These are phyloP conservation scores for Drosophila gaucha DNA, from an alignment of 2,888 invertebrate genomes.

Conservation along the genomic window DNA sequence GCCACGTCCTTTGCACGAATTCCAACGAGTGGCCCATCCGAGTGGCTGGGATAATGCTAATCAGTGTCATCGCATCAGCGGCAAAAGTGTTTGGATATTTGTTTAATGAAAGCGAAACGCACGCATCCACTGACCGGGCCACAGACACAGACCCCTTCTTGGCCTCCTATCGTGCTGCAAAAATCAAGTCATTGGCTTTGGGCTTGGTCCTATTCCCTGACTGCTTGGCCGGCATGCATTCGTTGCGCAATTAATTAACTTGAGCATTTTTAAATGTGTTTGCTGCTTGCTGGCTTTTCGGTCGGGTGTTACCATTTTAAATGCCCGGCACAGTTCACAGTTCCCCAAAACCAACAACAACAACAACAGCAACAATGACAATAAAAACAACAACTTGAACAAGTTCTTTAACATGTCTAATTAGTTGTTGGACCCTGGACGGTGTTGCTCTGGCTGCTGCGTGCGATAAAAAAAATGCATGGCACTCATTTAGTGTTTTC, in stretches of 20 bases:
- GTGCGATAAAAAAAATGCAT: constrained; percentile 76
- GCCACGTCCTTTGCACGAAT: constrained; percentile 13
- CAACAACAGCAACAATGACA: constrained; percentile 33
- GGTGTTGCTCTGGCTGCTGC: constrained; percentile 55
- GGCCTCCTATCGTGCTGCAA: constrained; percentile 58
- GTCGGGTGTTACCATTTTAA: constrained; percentile 72
- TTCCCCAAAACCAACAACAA: constrained; percentile 30
- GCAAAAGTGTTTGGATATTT: constrained; percentile 79
- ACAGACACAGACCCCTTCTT: constrained; percentile 3
- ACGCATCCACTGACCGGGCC: constrained; percentile 42
- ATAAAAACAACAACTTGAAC: constrained; percentile 53
- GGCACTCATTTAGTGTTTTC: constrained; percentile 79
- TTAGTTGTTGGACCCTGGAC: constrained; percentile 77
- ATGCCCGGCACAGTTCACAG: constrained; percentile 49
- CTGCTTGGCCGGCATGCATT: constrained; percentile 47
- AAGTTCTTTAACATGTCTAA: constrained; percentile 83
- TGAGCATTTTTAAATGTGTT: constrained; percentile 79
- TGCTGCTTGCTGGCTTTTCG: constrained; percentile 55
- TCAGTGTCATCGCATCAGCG: constrained; percentile 76
- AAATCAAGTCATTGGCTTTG: constrained; percentile 74
- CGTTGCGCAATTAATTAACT: constrained; percentile 76
- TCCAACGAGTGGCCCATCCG: constrained; percentile 20
- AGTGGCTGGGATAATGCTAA: constrained; percentile 56
- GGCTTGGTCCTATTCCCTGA: constrained; percentile 39
- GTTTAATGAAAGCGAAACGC: constrained; percentile 78